Base-by-base conservation (phyloP, 2,113 vertebrate genomes). In the Hassar affinis region DNA sequence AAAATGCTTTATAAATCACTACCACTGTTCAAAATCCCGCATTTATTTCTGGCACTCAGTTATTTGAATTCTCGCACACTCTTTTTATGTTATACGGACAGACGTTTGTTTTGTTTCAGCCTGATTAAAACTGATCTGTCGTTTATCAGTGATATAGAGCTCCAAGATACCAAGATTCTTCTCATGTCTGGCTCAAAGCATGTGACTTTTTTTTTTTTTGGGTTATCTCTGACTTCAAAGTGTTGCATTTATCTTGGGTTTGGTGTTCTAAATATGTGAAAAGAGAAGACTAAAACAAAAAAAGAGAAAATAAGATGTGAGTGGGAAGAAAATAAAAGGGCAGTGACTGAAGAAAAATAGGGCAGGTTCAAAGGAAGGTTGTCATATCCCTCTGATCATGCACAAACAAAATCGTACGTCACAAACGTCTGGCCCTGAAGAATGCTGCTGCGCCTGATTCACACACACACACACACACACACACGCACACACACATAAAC, bases 161-260 rank as follows among this genome's bases (percentile, higher is more conserved):
- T 33, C 54, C 15, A 20, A 80, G 52, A 83, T 82, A 69, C 22
- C 42, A 68, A 33, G 57, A 61, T 78, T 68, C 69, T 45, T 78
- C 51, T 57, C 57, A 81, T 68, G 54, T 27, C 38, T 87, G 76
- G 18, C 49, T 77, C 74, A 52, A 52, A 83, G 45, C 83, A 85
- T 79, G 59, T 64, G 77, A 83, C 74, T 49, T 57, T n/a, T 56
- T n/a, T 20, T 17, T n/a, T n/a, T n/a, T n/a, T n/a, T n/a, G 15
- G 8, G 72, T 56, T 51, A 87, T 77, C 82, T 71, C 52, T 62
- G 75, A 87, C 82, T 71, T 89, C 77, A 87, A 87, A 86, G 85
- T 45, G n/a, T 18, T 22, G 45, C 17, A n/a, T 80, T 42, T 64
- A 49, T 75, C 66, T 20, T 33, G 42, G 25, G 35, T 35, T 17